Percentiles rank a stretch among this genome's conserved stretches.
Conservation (phyloP, 2,888 invertebrate genomes). For the Cantharis lateralis region DNA sequence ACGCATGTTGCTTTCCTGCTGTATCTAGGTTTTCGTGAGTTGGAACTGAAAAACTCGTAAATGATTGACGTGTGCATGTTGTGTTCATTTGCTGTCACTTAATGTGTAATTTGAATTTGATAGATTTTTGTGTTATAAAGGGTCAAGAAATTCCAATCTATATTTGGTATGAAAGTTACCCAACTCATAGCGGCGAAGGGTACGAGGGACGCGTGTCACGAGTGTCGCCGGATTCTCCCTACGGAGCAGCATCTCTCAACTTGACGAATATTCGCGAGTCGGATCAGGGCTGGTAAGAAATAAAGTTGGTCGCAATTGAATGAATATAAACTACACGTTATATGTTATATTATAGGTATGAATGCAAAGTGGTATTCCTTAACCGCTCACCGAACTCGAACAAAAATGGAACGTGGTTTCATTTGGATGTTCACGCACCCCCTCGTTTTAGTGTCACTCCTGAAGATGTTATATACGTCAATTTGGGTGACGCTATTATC, state of each 20-base stretch:
- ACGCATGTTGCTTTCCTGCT: not conserved
- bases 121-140: conserved; percentile 61
- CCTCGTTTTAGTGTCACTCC: conserved; percentile 94
- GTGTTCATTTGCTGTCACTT: not conserved
- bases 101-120: conserved; percentile 1
- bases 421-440: conserved; percentile 95
- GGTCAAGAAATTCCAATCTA: conserved; percentile 96
- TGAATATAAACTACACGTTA: not conserved
- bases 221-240: conserved; percentile 84
- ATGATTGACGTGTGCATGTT: not conserved
- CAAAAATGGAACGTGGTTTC: conserved; percentile 97
- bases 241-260: conserved; percentile 93
- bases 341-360: conserved; percentile 48
- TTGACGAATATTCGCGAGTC: conserved; percentile 91
- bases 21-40: not conserved
- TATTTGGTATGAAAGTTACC: conserved; percentile 98
- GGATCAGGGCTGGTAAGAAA: conserved; percentile 97
- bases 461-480: conserved; percentile 95
- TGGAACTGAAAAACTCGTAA: not conserved
- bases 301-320: conserved; percentile 6
- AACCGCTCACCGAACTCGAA: conserved; percentile 90
- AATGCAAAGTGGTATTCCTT: conserved; percentile 83
- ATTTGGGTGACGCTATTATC: conserved; percentile 93
- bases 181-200: conserved; percentile 93
- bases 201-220: conserved; percentile 91